Evolutionary conservation across 2,113 vertebrate genomes (phyloP).

Genomic region (Centropus bengalensis): DNA sequence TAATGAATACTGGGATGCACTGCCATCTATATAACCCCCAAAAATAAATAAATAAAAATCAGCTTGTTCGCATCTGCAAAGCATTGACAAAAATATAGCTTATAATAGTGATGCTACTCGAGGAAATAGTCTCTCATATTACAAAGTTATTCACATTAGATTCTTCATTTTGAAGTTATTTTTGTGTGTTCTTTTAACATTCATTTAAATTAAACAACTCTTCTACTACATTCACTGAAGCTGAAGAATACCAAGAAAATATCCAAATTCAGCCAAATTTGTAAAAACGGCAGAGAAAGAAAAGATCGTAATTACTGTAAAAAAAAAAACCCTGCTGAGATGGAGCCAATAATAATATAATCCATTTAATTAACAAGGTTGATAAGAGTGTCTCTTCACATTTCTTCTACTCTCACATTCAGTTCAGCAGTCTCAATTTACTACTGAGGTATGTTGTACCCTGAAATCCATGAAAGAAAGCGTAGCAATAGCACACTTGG

Average conservation of each 20-base stretch:
- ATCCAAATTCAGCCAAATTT: conserved; percentile 27
- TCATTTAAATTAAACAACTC: conserved; percentile 45
- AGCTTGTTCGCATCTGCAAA: conserved; percentile 24
- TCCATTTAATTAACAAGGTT: conserved; percentile 32
- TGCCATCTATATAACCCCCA: not conserved
- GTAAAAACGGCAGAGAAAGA: conserved; percentile 9
- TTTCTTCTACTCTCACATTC: not conserved
- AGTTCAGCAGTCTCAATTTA: not conserved
- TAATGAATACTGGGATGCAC: not conserved
- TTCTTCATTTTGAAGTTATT: conserved; percentile 47
- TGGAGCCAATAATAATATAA: conserved; percentile 2
- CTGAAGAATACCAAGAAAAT: conserved; percentile 9
- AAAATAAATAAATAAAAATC: not conserved
- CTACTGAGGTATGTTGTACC: not conserved
- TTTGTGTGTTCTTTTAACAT: not conserved
- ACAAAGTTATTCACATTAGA: conserved; percentile 49
- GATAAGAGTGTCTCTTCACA: not conserved
- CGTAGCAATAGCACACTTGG: not conserved
- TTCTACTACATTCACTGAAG: not conserved
- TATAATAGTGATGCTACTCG: conserved; percentile 27
- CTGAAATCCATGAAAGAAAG: conserved; percentile 17
- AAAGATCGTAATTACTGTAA: conserved; percentile 13
- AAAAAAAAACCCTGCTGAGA: conserved; percentile 37
- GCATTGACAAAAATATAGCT: conserved; percentile 41
- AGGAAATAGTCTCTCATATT: conserved; percentile 41